Base-by-base conservation (phyloP, 2,888 invertebrate species). In the Crossocerus cetratus region DNA sequence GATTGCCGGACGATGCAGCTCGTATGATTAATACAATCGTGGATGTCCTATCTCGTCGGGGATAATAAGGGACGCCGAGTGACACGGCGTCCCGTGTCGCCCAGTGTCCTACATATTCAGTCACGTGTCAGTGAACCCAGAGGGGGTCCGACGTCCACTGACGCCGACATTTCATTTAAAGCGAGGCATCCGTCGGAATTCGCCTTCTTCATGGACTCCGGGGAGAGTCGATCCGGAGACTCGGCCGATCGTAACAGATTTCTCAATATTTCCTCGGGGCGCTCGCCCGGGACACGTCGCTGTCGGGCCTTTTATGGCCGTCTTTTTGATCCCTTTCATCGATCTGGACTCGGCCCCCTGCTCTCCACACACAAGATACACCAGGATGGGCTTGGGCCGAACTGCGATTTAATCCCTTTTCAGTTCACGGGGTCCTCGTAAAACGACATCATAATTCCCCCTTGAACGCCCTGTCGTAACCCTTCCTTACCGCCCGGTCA, bases 151-250 rank as follows among this genome's bases (percentile, higher is more conserved):
- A 80, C 79, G 81, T 78, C 76, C 77, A 76, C 79, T 80, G 81
- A 83, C 83, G 76, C 71, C 79, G 81, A 83, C 81, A 83, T 87
- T 86, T 84, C 80, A 83, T 86, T 84, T 83, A 80, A 81, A 78
- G 69, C 78, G 59, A 78, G 69, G 72, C 80, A 71, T 74, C 69
- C 75, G 69, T 49, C 77, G 75, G 82, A 69, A 81, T 77, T 80
- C 61, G 72, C 78, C 55, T 62, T 43, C 69, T 43, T 55, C 56
- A 65, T 59, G 59, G 57, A 45, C 45, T 53, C 8, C 8, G 11
- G 18, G 13, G 20, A 21, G 32, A 32, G 32, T 32, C 59, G 53
- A 56, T 67, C 67, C 62, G 54, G 58, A 58, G 45, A n/a, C n/a
- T 62, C 56, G 56, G 61, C 58, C 67, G 74, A 72, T 74, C 73